Evolutionary conservation across 2,797 vertebrate species (phyloP).

Genomic region (Setipinna tenuifilis): DNA sequence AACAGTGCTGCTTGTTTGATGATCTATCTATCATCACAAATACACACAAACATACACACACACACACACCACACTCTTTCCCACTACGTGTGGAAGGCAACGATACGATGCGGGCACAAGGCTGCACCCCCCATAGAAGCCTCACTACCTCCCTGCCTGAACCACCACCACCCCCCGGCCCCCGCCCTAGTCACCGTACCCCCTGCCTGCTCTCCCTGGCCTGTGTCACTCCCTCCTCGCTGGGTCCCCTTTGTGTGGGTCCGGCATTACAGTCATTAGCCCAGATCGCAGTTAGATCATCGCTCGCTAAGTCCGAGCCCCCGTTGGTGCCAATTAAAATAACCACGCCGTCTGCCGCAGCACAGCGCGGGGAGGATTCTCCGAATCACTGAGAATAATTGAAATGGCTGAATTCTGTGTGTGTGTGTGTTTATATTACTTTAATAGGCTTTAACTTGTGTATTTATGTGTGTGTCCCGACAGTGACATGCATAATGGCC

Average conservation of each 20-base stretch:
- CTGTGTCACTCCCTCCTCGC: background rate
- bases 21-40: background rate
- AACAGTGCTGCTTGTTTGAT: background rate
- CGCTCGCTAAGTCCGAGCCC: slow-evolving; percentile 47
- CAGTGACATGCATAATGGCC: slow-evolving; percentile 54
- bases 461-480: background rate
- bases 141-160: background rate
- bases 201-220: background rate
- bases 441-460: too few species aligned
- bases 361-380: slow-evolving; percentile 32
- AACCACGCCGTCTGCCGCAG: slow-evolving; percentile 47
- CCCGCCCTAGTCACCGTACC: too few species aligned
- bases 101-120: background rate
- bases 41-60: background rate
- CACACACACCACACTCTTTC: background rate
- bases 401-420: slow-evolving; percentile 29
- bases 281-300: slow-evolving; percentile 46
- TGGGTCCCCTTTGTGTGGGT: slow-evolving; percentile 30
- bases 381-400: slow-evolving; percentile 43
- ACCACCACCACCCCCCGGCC: too few species aligned
- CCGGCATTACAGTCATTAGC: slow-evolving; percentile 46
- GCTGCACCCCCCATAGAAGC: background rate
- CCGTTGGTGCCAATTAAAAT: slow-evolving; percentile 52
- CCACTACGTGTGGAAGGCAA: background rate
- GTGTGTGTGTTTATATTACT: background rate